These are phyloP conservation scores for Lymantria monacha DNA, from an alignment of 2,888 invertebrate genomes.

Conservation along the genomic window DNA sequence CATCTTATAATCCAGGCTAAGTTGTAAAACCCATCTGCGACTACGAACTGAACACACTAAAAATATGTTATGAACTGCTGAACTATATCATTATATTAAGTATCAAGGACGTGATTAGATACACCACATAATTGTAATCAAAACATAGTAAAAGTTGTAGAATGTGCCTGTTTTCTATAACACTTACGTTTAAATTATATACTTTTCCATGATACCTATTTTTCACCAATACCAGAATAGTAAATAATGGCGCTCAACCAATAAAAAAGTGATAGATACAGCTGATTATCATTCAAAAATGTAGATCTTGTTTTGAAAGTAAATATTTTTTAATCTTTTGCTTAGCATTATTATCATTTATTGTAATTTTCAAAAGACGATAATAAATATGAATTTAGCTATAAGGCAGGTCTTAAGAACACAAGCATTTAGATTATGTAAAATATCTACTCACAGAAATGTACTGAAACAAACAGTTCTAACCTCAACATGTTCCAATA, in stretches of 20 bases:
- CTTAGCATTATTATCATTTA: constrained; percentile 27
- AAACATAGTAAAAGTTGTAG: too few species aligned
- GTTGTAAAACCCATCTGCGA: too few species aligned
- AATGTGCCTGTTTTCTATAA: neutral
- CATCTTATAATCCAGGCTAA: too few species aligned
- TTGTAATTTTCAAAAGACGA: constrained; percentile 9
- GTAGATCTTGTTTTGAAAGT: constrained; percentile 17
- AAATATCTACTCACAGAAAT: constrained; percentile 56
- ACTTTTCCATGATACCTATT: neutral
- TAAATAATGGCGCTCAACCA: neutral
- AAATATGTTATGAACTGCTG: too few species aligned
- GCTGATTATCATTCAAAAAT: neutral
- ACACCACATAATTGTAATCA: too few species aligned
- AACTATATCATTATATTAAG: too few species aligned
- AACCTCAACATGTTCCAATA: constrained; percentile 66
- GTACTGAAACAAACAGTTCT: constrained; percentile 55
- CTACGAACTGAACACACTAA: too few species aligned
- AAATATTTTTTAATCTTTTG: constrained; percentile 36
- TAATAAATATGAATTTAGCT: constrained; percentile 71
- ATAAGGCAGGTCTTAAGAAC: constrained; percentile 61
- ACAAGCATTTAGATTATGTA: constrained; percentile 66
- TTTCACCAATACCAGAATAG: neutral
- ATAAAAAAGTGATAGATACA: neutral
- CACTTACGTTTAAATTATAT: neutral
- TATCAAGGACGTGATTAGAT: too few species aligned